Percentiles rank a stretch among this genome's conserved stretches.
These are phyloP conservation scores for Apodemus speciosus DNA, from an alignment of 2,113 vertebrate species.

Conservation along the genomic window DNA sequence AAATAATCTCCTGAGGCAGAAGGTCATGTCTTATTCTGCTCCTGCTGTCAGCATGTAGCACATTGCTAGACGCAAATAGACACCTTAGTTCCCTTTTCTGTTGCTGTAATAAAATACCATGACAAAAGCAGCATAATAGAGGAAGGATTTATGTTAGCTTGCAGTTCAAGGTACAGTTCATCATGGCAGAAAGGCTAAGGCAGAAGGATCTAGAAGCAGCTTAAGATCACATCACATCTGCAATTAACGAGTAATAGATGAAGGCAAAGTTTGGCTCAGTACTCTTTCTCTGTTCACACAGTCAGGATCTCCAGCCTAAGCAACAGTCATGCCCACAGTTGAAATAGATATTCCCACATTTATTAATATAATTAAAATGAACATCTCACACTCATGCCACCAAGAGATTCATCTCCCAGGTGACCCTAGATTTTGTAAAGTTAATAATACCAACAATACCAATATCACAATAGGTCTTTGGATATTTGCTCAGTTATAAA, in stretches of 20 bases:
- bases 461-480: background rate
- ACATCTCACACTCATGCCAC: no score
- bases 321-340: background rate
- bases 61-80: background rate
- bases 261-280: background rate
- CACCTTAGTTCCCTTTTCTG: background rate
- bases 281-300: background rate
- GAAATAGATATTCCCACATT: background rate
- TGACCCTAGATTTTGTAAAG: background rate
- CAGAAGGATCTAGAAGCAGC: background rate
- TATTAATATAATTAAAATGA: background rate
- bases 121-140: background rate
- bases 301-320: background rate
- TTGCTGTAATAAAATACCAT: background rate
- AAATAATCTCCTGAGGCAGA: background rate
- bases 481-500: background rate
- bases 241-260: background rate
- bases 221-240: background rate
- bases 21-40: background rate
- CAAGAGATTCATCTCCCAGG: background rate
- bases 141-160: no score
- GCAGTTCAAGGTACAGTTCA: background rate
- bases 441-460: background rate
- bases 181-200: background rate
- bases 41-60: background rate